Evolutionary conservation across 2,797 vertebrate genomes (phyloP).

Genomic region (Tenualosa thibaudeaui): DNA sequence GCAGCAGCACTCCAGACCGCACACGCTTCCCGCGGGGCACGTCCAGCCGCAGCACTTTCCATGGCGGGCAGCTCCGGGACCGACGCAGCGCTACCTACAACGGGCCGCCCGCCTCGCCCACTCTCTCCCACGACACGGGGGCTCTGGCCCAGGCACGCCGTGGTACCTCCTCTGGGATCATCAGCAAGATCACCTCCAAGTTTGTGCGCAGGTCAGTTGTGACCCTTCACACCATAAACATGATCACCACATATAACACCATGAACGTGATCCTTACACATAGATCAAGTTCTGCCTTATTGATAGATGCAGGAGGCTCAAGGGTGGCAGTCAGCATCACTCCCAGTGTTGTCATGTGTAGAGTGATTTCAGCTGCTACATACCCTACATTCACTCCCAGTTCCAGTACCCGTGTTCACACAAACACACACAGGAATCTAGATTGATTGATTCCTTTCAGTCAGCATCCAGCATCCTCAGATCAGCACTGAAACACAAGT

Average conservation of each 20-base stretch:
- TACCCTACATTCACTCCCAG: background rate
- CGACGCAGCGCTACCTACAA: slow-evolving; percentile 94
- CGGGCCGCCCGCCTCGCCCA: slow-evolving; percentile 92
- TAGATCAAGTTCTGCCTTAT: background rate
- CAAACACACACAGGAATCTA: background rate
- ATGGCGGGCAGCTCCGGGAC: slow-evolving; percentile 94
- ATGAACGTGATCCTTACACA: no score
- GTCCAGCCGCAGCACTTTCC: slow-evolving; percentile 96
- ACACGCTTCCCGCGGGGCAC: slow-evolving; percentile 95
- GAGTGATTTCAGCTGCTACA: no score
- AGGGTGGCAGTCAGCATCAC: background rate
- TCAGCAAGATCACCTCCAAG: slow-evolving; percentile 98
- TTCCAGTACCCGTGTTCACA: no score
- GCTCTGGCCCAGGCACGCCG: slow-evolving; percentile 88
- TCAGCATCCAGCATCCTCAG: background rate
- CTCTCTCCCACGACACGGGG: slow-evolving; percentile 87
- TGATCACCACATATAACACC: background rate
- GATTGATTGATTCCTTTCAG: no score
- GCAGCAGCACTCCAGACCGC: slow-evolving; percentile 80
- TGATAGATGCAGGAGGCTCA: background rate
- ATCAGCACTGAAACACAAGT: background rate
- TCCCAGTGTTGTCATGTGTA: no score
- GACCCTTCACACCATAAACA: background rate
- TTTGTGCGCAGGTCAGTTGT: slow-evolving; percentile 93
- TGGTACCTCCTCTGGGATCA: slow-evolving; percentile 93